Base-by-base conservation (phyloP, 1,140 invertebrate genomes). In the Holcopasites calliopsidis region DNA sequence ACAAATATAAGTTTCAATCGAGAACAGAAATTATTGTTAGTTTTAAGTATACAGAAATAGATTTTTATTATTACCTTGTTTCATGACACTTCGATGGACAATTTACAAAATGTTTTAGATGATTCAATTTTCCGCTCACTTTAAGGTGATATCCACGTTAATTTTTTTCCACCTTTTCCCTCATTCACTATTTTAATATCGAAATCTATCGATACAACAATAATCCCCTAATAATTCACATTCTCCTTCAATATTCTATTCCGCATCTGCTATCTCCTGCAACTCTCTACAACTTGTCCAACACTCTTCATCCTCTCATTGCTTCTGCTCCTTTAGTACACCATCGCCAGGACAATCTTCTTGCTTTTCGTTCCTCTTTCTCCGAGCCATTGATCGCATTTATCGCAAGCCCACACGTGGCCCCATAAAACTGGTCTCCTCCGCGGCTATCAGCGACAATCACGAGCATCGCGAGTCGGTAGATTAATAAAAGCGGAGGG, bases 401-500 rank as follows among this genome's bases (percentile, higher is more conserved):
- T 64, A 50, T 62, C 7, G 44, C 18, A 31, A 21, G 33, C 44
- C 69, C n/a, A 40, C 57, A 50, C 69, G 18, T 8, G 70, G 65
- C 65, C 50, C 18, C 18, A 28, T 18, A 11, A 38, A 54, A 65
- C 61, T 11, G 23, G n/a, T n/a, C n/a, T n/a, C n/a, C n/a, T n/a
- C 10, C 40, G 11, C 31, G 47, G 35, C 50, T 66, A 57, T 57
- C 50, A 38, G 49, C 31, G 23, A 66, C 71, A 47, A 66, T 66
- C 71, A 28, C 16, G 50, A 18, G n/a, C 33, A 61, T 71, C 44
- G 8, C 33, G 44, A 13, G 8, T 26, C 49, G 2, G 28, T 31
- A n/a, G 71, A 81, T 76, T 81, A 76, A 80, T 81, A 75, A 79
- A 58, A 58, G n/a, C 44, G 40, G n/a, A 21, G 38, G 26, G 28